phyloP scores from a whole-genome alignment of 2,113 vertebrate species.

The Scatophagus argus region DNA sequence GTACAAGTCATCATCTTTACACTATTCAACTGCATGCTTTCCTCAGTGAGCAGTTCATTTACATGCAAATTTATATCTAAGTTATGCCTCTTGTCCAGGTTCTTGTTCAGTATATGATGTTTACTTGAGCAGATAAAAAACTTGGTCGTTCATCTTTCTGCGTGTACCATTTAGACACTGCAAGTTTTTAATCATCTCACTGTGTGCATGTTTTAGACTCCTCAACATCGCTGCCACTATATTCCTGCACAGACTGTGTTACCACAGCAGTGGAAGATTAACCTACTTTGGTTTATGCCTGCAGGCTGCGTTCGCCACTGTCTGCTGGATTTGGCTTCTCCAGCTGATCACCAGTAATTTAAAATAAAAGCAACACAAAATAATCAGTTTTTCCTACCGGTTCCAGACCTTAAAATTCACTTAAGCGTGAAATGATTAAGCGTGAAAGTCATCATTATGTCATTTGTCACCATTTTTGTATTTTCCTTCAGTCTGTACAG shows the following conservation, averaged over 20 bases:
- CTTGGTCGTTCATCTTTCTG: neutral
- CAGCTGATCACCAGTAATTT: conserved; percentile 22
- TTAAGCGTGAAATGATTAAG: neutral
- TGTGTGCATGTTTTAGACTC: conserved; percentile 5
- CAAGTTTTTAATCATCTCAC: neutral
- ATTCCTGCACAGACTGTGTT: conserved; percentile 2
- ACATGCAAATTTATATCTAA: neutral
- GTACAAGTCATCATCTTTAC: neutral
- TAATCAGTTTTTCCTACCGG: conserved; percentile 22
- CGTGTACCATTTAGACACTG: neutral
- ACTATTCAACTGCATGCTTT: neutral
- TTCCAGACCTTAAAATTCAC: conserved; percentile 12
- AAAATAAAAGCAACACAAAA: conserved; percentile 22
- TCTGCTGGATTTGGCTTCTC: conserved; percentile 13
- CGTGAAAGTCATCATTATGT: conserved; percentile 13
- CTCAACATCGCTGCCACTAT: neutral
- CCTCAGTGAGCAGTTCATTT: neutral
- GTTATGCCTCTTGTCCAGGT: neutral
- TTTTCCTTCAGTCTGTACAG: neutral
- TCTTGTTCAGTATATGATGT: neutral
- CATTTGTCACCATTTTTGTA: neutral
- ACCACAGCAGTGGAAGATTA: conserved; percentile 46
- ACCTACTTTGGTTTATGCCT: conserved; percentile 52
- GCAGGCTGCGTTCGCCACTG: neutral
- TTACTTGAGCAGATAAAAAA: neutral